phyloP scores from a whole-genome alignment of 2,797 vertebrate species.

The Danio jaintianensis region DNA sequence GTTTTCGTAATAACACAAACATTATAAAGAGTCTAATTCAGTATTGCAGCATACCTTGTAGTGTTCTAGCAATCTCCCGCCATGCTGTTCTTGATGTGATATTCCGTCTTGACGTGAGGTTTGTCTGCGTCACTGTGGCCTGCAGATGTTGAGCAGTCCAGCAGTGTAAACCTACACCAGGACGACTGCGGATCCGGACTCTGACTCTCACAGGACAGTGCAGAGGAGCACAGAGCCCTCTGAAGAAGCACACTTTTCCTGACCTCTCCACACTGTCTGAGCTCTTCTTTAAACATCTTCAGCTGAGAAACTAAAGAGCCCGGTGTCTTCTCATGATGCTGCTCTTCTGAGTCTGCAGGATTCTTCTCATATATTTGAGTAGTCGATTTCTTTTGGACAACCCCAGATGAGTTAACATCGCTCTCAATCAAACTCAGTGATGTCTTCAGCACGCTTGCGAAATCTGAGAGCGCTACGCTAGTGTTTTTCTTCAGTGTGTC shows the following conservation, averaged over 20 bases:
- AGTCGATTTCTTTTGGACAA: background rate
- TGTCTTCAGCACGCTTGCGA: too few species aligned
- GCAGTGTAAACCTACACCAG: background rate
- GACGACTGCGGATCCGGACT: background rate
- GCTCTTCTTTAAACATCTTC: background rate
- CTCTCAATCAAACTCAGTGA: too few species aligned
- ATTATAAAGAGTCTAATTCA: too few species aligned
- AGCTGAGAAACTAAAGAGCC: background rate
- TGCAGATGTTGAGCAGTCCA: background rate
- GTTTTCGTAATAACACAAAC: too few species aligned
- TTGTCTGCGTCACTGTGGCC: background rate
- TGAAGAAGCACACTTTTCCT: constrained; percentile 11
- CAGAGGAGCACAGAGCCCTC: background rate
- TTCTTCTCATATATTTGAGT: background rate
- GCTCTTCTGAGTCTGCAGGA: too few species aligned
- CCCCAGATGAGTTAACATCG: too few species aligned
- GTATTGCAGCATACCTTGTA: background rate
- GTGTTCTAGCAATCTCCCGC: background rate
- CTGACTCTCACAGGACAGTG: background rate
- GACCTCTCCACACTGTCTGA: background rate
- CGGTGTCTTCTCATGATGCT: background rate
- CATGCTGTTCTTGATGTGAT: too few species aligned
- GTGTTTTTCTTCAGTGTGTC: too few species aligned
- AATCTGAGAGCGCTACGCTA: too few species aligned
- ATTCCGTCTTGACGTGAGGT: background rate